A percentile compares a stretch with the other conserved stretches of the same genome.
phyloP scores from a whole-genome alignment of 1,140 invertebrate species.

The Hypothenemus hampei region DNA sequence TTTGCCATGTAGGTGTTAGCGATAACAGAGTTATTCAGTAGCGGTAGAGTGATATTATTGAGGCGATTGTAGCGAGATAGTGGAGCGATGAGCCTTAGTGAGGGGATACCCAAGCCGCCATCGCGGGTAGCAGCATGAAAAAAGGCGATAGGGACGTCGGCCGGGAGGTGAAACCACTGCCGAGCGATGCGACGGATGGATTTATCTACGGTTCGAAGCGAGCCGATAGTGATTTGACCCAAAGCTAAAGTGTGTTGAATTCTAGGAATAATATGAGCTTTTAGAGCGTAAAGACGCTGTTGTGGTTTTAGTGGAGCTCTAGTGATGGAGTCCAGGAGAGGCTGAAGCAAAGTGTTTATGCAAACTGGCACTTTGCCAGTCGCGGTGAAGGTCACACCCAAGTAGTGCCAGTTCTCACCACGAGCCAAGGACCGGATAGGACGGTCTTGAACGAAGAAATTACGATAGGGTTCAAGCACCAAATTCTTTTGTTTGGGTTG shows the following conservation, averaged over 20 bases:
- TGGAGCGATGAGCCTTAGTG: neutral
- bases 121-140: conserved; percentile 28
- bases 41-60: neutral
- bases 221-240: neutral
- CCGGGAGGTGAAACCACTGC: conserved; percentile 17
- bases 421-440: neutral
- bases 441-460: neutral
- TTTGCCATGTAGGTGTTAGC: neutral
- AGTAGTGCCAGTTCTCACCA: neutral
- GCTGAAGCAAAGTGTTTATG: neutral
- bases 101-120: conserved; percentile 33
- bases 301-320: conserved; percentile 7
- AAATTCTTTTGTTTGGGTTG: no score
- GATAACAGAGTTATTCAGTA: neutral
- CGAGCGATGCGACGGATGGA: conserved; percentile 14
- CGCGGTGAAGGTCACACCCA: neutral
- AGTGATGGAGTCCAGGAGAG: neutral
- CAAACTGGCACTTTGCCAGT: neutral
- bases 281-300: neutral
- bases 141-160: conserved; percentile 19
- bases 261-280: neutral
- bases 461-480: neutral
- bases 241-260: neutral
- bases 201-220: conserved; percentile 20
- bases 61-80: neutral